Evolutionary conservation across 1,140 invertebrate species (phyloP).

Genomic region (Drosophila triauraria): DNA sequence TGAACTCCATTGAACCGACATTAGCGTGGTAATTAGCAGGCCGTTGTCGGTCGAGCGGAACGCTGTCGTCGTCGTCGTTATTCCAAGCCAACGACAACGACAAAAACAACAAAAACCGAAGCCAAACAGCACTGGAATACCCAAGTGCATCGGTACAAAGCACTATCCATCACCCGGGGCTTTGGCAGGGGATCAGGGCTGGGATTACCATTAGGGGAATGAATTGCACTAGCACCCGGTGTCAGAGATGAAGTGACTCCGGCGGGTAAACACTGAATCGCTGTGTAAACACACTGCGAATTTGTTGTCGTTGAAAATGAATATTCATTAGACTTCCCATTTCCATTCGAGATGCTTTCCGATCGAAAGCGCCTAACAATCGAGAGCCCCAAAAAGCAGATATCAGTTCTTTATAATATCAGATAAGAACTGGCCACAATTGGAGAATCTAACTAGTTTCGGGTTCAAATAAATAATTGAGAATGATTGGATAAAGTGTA

Average conservation of each 20-base stretch:
- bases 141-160: slow-evolving; percentile 49
- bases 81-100: neutral
- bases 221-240: slow-evolving; percentile 32
- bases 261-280: slow-evolving; percentile 1
- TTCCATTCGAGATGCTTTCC: neutral
- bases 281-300: slow-evolving; percentile 8
- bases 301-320: slow-evolving; percentile 3
- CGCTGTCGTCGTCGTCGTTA: slow-evolving; percentile 33
- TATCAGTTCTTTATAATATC: neutral
- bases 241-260: slow-evolving; percentile 8
- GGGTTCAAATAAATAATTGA: neutral
- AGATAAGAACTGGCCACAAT: neutral
- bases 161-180: slow-evolving; percentile 48
- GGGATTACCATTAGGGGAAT: slow-evolving; percentile 40
- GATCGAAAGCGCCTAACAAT: neutral
- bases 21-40: slow-evolving; percentile 78
- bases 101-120: slow-evolving; percentile 14
- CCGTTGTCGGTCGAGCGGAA: slow-evolving; percentile 74
- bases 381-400: neutral
- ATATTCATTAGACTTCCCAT: slow-evolving; percentile 11
- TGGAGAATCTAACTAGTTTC: neutral
- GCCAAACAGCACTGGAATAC: slow-evolving; percentile 32
- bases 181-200: slow-evolving; percentile 21
- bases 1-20: slow-evolving; percentile 82
- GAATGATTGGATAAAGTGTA: neutral